Evolutionary conservation across 2,888 invertebrate species (phyloP).

Genomic region (Dynastes tityus): DNA sequence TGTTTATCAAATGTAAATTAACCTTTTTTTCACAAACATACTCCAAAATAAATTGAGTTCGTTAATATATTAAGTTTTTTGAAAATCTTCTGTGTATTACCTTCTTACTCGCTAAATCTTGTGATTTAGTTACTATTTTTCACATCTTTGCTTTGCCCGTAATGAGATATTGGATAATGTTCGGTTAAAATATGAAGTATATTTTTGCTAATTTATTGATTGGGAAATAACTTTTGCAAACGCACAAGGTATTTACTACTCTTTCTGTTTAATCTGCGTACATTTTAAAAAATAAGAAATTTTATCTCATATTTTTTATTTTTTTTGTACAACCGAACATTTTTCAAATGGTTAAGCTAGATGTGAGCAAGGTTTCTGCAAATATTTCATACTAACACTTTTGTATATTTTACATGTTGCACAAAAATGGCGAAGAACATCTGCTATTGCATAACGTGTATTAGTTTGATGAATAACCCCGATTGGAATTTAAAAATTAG

Average conservation of each 20-base stretch:
- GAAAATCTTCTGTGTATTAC: conserved; percentile 9
- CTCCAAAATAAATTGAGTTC: conserved; percentile 10
- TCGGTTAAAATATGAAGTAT: conserved; percentile 46
- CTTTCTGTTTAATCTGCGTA: too few relatives aligned
- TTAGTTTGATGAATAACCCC: conserved; percentile 3
- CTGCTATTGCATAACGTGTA: conserved; percentile 5
- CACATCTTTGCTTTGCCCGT: conserved; percentile 59
- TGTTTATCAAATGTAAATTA: conserved; percentile 2
- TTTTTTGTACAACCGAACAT: conserved; percentile 53
- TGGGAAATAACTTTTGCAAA: too few relatives aligned
- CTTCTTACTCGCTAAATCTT: conserved; percentile 25
- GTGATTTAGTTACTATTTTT: conserved; percentile 45
- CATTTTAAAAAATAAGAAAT: too few relatives aligned
- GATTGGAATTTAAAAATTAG: conserved; percentile 23
- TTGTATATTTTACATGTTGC: conserved; percentile 33
- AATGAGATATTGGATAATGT: conserved; percentile 48
- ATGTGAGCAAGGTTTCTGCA: conserved; percentile 56
- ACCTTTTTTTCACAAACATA: not conserved
- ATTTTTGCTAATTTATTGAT: not conserved
- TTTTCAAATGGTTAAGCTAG: conserved; percentile 57
- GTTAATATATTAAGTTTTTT: conserved; percentile 24
- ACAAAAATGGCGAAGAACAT: conserved; percentile 26
- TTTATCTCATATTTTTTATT: not conserved
- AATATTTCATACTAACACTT: conserved; percentile 21
- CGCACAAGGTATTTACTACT: too few relatives aligned